phyloP scores from a whole-genome alignment of 2,113 vertebrate genomes.

The Mormyrus lacerda region DNA sequence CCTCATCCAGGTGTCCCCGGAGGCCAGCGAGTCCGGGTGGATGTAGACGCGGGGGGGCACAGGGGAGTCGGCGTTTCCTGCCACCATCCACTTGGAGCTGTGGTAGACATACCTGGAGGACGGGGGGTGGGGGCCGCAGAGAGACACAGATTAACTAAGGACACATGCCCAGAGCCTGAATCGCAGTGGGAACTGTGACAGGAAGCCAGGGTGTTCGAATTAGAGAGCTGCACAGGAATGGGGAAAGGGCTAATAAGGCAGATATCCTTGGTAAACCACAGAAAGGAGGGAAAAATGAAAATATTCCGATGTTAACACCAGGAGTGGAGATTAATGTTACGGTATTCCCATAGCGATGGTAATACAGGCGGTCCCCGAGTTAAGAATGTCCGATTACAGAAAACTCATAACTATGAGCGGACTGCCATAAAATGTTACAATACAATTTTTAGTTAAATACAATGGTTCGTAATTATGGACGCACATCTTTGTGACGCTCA shows the following conservation, averaged over 20 bases:
- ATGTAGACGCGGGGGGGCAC: constrained; percentile 94
- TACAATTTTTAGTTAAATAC: no score
- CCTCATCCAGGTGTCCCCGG: constrained; percentile 98
- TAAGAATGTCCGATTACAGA: no score
- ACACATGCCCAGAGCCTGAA: neutral
- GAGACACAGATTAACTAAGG: neutral
- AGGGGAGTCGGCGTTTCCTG: constrained; percentile 92
- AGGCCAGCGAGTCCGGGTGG: constrained; percentile 93
- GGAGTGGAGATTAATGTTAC: neutral
- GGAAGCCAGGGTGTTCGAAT: neutral
- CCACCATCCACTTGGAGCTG: constrained; percentile 99
- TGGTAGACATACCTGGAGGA: constrained; percentile 88
- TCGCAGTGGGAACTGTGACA: neutral
- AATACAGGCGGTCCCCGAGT: neutral
- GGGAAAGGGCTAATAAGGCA: neutral
- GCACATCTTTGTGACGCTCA: no score
- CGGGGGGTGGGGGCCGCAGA: constrained; percentile 8
- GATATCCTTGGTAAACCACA: neutral
- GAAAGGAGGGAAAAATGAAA: neutral
- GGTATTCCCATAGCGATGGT: neutral
- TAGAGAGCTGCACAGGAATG: neutral
- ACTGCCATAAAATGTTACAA: no score
- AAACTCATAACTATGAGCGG: no score
- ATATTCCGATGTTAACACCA: neutral
- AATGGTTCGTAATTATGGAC: no score